These are phyloP conservation scores for Eulimnadia texana DNA, from an alignment of 1,140 invertebrate genomes.

Conservation along the genomic window DNA sequence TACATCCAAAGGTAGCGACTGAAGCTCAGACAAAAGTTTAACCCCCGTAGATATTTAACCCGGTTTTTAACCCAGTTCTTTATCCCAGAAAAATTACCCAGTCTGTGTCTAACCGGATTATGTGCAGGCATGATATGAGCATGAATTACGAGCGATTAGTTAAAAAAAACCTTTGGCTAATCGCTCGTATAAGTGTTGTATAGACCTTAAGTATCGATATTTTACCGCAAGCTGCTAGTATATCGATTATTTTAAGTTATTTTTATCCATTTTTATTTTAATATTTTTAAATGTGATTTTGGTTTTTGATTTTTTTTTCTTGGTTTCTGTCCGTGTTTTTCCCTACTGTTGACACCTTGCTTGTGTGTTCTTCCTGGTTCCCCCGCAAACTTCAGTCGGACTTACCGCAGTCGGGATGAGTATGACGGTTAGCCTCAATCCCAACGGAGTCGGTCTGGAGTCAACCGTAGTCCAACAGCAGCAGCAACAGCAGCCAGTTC, in stretches of 20 bases:
- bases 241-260: too few species aligned
- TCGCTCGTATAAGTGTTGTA: too few species aligned
- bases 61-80: not conserved
- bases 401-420: slow-evolving; percentile 10
- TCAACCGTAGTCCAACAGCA: slow-evolving; percentile 6
- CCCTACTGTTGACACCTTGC: not conserved
- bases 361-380: not conserved
- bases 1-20: slow-evolving; percentile 17
- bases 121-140: too few species aligned
- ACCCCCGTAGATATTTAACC: not conserved
- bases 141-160: too few species aligned
- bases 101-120: too few species aligned
- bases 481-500: not conserved
- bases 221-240: too few species aligned
- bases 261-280: too few species aligned
- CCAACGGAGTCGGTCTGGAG: slow-evolving; percentile 16
- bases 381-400: slow-evolving; percentile 1
- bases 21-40: not conserved
- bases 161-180: too few species aligned
- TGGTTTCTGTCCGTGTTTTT: not conserved
- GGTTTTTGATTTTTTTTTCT: not conserved
- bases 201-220: too few species aligned
- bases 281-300: not conserved
- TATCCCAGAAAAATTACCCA: not conserved
- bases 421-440: slow-evolving; percentile 12